Conservation (phyloP, 2,113 vertebrate genomes). For the Silurus asotus region DNA sequence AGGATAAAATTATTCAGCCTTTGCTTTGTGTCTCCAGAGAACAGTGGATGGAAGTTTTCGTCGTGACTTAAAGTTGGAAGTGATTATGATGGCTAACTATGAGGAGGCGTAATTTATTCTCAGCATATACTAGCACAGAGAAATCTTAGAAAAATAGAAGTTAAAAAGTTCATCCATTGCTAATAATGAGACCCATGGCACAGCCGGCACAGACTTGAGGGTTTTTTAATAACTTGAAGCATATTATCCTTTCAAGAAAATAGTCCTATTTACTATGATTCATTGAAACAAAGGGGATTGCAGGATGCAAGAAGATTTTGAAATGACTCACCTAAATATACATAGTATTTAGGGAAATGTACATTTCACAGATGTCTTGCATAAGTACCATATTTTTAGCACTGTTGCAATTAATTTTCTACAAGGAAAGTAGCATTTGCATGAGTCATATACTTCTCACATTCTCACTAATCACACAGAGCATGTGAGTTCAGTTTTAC, state of each 20-base stretch:
- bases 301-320: not conserved
- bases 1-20: not conserved
- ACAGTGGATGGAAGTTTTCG: not conserved
- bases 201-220: no score
- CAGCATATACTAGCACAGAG: conserved; percentile 3
- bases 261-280: not conserved
- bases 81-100: not conserved
- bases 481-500: not conserved
- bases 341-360: not conserved
- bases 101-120: not conserved
- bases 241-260: not conserved
- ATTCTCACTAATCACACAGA: not conserved
- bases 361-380: not conserved
- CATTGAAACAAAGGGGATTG: not conserved
- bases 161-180: not conserved
- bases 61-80: not conserved
- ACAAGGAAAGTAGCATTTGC: not conserved
- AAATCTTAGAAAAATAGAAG: not conserved
- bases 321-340: not conserved
- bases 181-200: not conserved
- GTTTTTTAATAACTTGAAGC: not conserved
- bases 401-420: not conserved
- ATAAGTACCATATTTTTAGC: not conserved
- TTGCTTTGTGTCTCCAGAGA: conserved; percentile 1
- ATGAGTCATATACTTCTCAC: not conserved